Evolutionary conservation across 2,797 vertebrate genomes (phyloP), one percentile per base, ranked within the genome.

Genomic region (Phylloscopus collybita): DNA sequence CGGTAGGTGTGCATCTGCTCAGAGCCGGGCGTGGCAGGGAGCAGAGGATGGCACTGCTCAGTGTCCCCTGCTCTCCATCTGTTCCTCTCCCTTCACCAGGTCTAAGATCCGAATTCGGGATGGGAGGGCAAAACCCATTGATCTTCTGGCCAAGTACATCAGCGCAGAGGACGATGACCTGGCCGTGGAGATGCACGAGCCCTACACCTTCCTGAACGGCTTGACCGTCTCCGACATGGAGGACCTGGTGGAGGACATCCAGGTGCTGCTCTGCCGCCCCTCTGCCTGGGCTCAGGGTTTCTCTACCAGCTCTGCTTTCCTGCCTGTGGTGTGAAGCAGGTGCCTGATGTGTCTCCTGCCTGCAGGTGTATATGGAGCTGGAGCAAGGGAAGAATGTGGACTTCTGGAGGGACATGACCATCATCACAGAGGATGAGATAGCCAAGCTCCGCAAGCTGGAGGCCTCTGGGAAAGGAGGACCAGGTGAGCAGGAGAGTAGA

Each of bases 321-420:
- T 64, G 36, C n/a, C 30, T 0, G 0, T 4, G n/a, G 14, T 42
- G 14, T 4, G 0, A 21, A 56, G 42, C 66, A 25, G 22, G 34
- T 53, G 13, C 45, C 47, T 74, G 29, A 95, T 38, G 22, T 34
- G 56, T 73, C 16, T 50, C 29, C 20, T 60, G 5, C 42, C 75
- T 40, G 12, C 86, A 99, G 99, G 99, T 99, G 30, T 99, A 99
- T 96, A 99, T 99, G 99, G 99, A 99, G 92, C 96, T 99, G 73
- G 99, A 99, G 94, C 99, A 99, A 84, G 99, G 99, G 27, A 99
- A 99, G 96, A 99, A 99, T 0, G 99, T 98, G 42, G 99, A 99
- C 96, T 99, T 99, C 95, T 99, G 99, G 99, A 98, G 99, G 72
- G 99, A 99, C 97, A 99, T 99, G 99, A 99, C 99, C 2, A 99